A percentile compares a stretch with the other conserved stretches of the same genome.
Evolutionary conservation across 1,140 invertebrate species (phyloP).

Genomic region (Aphis craccivora): DNA sequence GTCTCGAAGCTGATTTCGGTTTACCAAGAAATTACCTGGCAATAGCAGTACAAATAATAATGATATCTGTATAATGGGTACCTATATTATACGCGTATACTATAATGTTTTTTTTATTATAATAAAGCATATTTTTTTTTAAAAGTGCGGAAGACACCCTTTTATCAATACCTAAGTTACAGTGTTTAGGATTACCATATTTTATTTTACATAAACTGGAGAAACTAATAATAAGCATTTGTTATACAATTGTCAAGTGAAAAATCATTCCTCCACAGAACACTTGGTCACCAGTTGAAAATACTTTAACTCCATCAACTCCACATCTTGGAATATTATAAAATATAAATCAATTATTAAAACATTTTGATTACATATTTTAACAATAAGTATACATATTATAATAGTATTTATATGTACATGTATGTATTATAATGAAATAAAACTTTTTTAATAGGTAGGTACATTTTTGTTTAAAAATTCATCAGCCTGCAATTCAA

Average conservation of each 20-base stretch:
- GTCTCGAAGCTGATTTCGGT: too few species aligned
- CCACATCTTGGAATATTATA: background rate
- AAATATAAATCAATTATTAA: background rate
- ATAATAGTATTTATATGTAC: background rate
- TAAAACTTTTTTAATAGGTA: too few species aligned
- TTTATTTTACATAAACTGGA: background rate
- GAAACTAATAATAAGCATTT: background rate
- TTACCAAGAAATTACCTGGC: background rate
- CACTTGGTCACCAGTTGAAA: background rate
- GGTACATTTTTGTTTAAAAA: background rate
- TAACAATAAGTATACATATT: background rate
- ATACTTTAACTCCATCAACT: background rate
- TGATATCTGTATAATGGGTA: too few species aligned
- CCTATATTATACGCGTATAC: too few species aligned
- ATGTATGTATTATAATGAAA: too few species aligned
- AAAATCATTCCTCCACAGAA: background rate
- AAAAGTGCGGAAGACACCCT: too few species aligned
- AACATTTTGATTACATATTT: background rate
- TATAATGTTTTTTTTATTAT: too few species aligned
- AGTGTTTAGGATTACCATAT: background rate
- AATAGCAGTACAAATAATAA: background rate
- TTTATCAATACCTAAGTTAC: background rate
- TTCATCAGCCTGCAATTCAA: background rate
- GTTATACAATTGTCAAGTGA: background rate
- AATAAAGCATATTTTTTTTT: too few species aligned